Base-by-base conservation (phyloP, 2,113 vertebrate genomes). In the Desmodus rotundus region DNA sequence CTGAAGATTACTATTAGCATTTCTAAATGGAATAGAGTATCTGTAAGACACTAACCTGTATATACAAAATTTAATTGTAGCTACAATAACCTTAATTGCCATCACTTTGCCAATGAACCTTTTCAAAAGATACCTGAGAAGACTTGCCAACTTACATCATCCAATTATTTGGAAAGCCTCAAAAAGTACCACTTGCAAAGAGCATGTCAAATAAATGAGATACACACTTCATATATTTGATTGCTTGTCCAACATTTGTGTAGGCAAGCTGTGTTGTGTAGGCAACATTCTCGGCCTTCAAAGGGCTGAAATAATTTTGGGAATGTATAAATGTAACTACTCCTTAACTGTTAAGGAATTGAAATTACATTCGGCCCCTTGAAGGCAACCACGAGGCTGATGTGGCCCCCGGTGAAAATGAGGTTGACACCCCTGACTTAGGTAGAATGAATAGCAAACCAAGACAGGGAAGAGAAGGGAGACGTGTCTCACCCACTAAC, bases 21-120 rank as follows among this genome's bases (percentile, higher is more conserved):
- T 83, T 96, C 54, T 73, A 73, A 93, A 47, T 70, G 54, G 9
- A 89, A 43, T 45, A 58, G 31, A 77, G 43, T 89, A 56, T 12
- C 28, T 87, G 31, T 74, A 74, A 87, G 47, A 52, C 36, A 45
- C 1, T 89, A 87, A 89, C 13, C 68, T 78, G 7, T 56, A 87
- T 61, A 93, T 84, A 83, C 33, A 95, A 85, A 89, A 78, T 89
- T 84, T 24, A 96, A 96, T 68, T 87, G 12, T 92, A 52, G n/a
- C 8, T 70, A 80, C 22, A 93, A 56, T 90, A 72, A 87, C 58
- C 24, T 63, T 92, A 93, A 93, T 87, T 96, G 38, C 38, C 28
- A 86, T 70, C n/a, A 56, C 12, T 84, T 76, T 92, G 84, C 31
- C 80, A 84, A 19, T 74, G 68, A 87, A 83, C 0, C 0, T 77